These are phyloP conservation scores for Tretioscincus oriximinensis DNA, from an alignment of 2,113 vertebrate species.

Conservation along the genomic window DNA sequence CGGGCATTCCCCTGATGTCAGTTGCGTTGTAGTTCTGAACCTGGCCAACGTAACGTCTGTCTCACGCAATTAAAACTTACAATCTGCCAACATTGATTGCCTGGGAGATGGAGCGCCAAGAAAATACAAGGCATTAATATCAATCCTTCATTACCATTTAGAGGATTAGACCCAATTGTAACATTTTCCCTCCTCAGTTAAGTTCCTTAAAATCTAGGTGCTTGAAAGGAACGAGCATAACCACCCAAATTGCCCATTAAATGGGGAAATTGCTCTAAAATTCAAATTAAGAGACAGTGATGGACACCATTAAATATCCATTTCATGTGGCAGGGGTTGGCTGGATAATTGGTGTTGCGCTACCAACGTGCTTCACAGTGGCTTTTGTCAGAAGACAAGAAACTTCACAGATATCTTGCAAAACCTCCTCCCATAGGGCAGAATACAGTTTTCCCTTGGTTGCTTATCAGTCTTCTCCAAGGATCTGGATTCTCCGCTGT, in stretches of 20 bases:
- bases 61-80: slow-evolving; percentile 44
- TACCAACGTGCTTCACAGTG: slow-evolving; percentile 47
- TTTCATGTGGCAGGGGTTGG: slow-evolving; percentile 37
- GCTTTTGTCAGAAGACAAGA: slow-evolving; percentile 42
- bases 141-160: slow-evolving; percentile 33
- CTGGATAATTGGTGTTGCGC: slow-evolving; percentile 51
- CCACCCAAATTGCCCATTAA: slow-evolving; percentile 48
- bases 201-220: slow-evolving; percentile 48
- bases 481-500: slow-evolving; percentile 14
- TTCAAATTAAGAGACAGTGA: slow-evolving; percentile 53
- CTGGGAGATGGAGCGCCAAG: slow-evolving; percentile 28
- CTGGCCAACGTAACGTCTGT: slow-evolving; percentile 53
- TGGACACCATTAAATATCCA: slow-evolving; percentile 52
- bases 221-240: slow-evolving; percentile 39
- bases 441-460: slow-evolving; percentile 33
- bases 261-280: slow-evolving; percentile 54
- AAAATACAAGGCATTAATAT: slow-evolving; percentile 46
- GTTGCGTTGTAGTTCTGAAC: slow-evolving; percentile 49
- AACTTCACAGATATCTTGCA: slow-evolving; percentile 44
- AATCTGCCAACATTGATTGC: slow-evolving; percentile 8
- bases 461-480: slow-evolving; percentile 54
- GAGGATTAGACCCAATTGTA: slow-evolving; percentile 44
- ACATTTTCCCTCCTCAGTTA: slow-evolving; percentile 52
- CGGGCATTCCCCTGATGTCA: slow-evolving; percentile 60
- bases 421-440: slow-evolving; percentile 34